phyloP scores from a whole-genome alignment of 2,888 invertebrate species.

The Leucozona laternaria region DNA sequence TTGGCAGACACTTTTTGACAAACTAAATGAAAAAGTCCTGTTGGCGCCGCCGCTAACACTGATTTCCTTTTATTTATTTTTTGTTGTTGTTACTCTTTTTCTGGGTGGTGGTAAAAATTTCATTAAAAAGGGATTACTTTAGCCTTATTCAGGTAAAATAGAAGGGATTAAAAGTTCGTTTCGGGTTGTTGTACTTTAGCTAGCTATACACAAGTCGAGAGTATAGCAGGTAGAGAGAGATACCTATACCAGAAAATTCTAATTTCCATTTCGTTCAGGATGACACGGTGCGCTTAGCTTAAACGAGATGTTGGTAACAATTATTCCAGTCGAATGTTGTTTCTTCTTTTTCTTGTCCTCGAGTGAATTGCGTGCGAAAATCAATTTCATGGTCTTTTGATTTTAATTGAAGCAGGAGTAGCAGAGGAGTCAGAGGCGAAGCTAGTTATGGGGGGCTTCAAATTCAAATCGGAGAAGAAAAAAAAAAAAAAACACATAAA shows the following conservation, averaged over 20 bases:
- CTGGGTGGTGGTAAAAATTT: conserved; percentile 32
- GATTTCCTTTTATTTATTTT: conserved; percentile 14
- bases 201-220: neutral
- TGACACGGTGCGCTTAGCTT: conserved; percentile 65
- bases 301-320: conserved; percentile 47
- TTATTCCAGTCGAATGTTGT: conserved; percentile 62
- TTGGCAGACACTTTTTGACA: conserved; percentile 62
- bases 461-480: neutral
- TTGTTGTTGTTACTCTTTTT: neutral
- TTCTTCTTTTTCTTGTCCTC: conserved; percentile 44
- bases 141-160: conserved; percentile 53
- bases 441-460: conserved; percentile 43
- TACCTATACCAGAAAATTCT: conserved; percentile 50
- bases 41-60: conserved; percentile 49
- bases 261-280: conserved; percentile 71
- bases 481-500: neutral
- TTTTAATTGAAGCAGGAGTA: conserved; percentile 66
- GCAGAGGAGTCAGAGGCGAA: neutral
- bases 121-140: conserved; percentile 64
- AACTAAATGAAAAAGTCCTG: conserved; percentile 50
- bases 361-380: conserved; percentile 68
- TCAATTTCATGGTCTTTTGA: conserved; percentile 75
- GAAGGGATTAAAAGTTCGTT: conserved; percentile 57
- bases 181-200: neutral
- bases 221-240: neutral